A percentile compares a stretch with the other conserved stretches of the same genome.
Conservation (phyloP, 1,140 invertebrate species). For the Hermetia illucens region DNA sequence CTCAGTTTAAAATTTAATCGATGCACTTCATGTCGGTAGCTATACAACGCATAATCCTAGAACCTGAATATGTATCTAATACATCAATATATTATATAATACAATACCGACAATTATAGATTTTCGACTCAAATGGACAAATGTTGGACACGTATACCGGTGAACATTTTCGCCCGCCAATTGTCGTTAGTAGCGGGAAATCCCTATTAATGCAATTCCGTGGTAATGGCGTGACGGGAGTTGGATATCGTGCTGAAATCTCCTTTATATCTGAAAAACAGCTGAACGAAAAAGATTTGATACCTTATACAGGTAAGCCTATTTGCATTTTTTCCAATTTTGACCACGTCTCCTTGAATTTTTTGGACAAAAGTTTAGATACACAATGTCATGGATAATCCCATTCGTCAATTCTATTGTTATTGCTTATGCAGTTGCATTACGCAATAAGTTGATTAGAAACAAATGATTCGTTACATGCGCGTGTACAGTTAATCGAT, state of each 20-base stretch:
- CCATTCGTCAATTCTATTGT: too few species aligned
- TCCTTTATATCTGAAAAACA: slow-evolving; percentile 42
- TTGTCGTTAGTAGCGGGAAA: slow-evolving; percentile 48
- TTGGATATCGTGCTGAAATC: slow-evolving; percentile 54
- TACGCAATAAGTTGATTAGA: too few species aligned
- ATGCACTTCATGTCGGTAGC: slow-evolving; percentile 5
- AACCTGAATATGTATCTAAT: too few species aligned
- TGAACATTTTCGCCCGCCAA: slow-evolving; percentile 49
- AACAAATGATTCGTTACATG: too few species aligned
- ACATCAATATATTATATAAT: too few species aligned
- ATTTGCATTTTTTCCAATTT: neutral
- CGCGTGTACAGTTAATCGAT: too few species aligned
- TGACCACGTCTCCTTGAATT: neutral
- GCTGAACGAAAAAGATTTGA: slow-evolving; percentile 35
- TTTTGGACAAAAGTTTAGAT: neutral
- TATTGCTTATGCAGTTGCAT: too few species aligned
- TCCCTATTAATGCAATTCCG: slow-evolving; percentile 50
- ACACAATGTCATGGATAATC: too few species aligned
- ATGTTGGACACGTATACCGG: slow-evolving; percentile 51
- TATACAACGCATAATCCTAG: slow-evolving; percentile 4
- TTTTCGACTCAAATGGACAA: slow-evolving; percentile 55
- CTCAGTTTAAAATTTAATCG: neutral
- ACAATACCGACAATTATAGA: slow-evolving; percentile 35
- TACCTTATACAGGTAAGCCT: slow-evolving; percentile 40
- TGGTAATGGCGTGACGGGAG: slow-evolving; percentile 51